Evolutionary conservation across 2,113 vertebrate genomes (phyloP).

Genomic region (Daboia siamensis): DNA sequence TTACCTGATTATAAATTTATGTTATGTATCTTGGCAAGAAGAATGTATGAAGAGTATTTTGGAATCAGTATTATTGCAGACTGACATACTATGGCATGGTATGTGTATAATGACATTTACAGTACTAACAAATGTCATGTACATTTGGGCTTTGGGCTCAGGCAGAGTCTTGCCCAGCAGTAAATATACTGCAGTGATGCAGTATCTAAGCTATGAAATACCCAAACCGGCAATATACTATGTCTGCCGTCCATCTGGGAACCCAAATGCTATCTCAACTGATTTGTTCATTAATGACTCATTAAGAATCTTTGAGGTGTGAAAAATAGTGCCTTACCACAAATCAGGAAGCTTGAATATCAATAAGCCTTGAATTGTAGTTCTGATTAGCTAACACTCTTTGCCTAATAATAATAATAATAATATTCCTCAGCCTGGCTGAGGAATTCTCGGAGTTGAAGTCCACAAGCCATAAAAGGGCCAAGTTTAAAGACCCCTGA

Average conservation of each 20-base stretch:
- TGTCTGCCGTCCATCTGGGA: not conserved
- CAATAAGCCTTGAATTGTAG: not conserved
- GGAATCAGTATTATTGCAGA: conserved; percentile 24
- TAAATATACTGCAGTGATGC: not conserved
- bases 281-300: not conserved
- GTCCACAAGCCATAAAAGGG: no score
- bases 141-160: conserved; percentile 9
- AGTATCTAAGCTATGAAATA: not conserved
- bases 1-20: not conserved
- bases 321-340: not conserved
- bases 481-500: no score
- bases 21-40: not conserved
- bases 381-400: not conserved
- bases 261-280: not conserved
- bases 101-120: conserved; percentile 44
- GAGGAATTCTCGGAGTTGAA: no score
- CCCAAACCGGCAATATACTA: not conserved
- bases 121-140: conserved; percentile 38
- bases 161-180: not conserved
- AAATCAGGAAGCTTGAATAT: not conserved
- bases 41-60: not conserved
- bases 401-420: not conserved
- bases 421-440: no score
- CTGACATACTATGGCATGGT: conserved; percentile 33
- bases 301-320: not conserved